Conservation (phyloP, 2,797 vertebrate species). For the Poeciliopsis turneri region DNA sequence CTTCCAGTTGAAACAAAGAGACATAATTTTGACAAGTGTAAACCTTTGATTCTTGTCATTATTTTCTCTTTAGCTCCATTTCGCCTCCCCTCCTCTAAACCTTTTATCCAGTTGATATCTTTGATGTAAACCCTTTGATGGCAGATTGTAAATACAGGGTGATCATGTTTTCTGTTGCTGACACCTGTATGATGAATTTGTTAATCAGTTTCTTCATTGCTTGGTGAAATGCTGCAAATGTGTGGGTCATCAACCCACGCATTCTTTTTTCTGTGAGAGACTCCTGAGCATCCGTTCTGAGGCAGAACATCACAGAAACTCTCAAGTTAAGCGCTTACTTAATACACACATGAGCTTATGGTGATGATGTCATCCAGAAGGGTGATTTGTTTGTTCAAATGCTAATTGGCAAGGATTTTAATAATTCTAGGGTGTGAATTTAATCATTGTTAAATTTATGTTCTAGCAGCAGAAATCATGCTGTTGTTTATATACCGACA, state of each 20-base stretch:
- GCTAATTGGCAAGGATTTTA: constrained; percentile 48
- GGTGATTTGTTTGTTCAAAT: constrained; percentile 27
- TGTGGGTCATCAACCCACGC: constrained; percentile 28
- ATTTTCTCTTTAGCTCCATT: constrained; percentile 54
- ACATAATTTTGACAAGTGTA: constrained; percentile 54
- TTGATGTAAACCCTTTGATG: constrained; percentile 60
- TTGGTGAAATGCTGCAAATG: constrained; percentile 26
- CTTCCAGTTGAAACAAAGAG: constrained; percentile 49
- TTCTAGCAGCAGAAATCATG: neutral
- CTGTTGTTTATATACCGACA: neutral
- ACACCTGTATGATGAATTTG: constrained; percentile 56
- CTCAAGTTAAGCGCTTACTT: constrained; percentile 19
- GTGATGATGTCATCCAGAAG: constrained; percentile 36
- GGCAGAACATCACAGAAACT: constrained; percentile 26
- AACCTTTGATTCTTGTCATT: constrained; percentile 60
- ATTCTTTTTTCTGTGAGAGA: constrained; percentile 34
- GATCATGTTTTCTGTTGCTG: constrained; percentile 50
- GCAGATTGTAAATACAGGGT: constrained; percentile 56
- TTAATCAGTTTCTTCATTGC: constrained; percentile 46
- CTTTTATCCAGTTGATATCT: constrained; percentile 67
- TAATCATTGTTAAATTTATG: neutral
- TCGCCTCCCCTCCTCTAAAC: constrained; percentile 38
- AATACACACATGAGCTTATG: constrained; percentile 34
- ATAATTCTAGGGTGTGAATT: constrained; percentile 12
- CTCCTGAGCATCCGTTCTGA: constrained; percentile 41